Base-by-base conservation (phyloP, 37 sponge, comb jelly and placozoan genomes). In the Aplysina aerophoba region DNA sequence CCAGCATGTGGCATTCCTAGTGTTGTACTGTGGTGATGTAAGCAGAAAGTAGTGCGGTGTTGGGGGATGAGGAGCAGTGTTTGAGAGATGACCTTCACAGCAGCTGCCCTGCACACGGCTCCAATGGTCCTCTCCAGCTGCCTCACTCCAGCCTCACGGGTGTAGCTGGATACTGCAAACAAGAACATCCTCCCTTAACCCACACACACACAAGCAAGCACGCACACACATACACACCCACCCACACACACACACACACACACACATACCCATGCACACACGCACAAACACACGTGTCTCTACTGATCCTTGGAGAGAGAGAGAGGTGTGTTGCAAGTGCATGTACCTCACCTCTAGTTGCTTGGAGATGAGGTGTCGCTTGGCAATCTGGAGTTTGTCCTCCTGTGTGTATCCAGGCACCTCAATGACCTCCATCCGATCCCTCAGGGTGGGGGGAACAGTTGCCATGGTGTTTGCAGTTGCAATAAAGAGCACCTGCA, bases 121-220 rank as follows among this genome's bases (percentile, higher is more conserved):
- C 90, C 92, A 11, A 96, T 83, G 44, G 83, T 86, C 41, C 97
- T 85, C 78, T 96, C 97, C 58, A 96, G 83, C 50, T 67, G 62
- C 62, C 97, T 86, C 66, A 96, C 97, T 15, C 97, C 97, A 81
- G 97, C 94, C 77, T 96, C 97, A 24, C 92, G 37, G 3, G 97
- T 96, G 72, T 96, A 96, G 58, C 73, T 80, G 81, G 72, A 65
- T 28, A 81, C 94, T 94, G 78, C 14, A 88, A 56, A 22, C 11
- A 36, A n/a, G 22, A 34, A 5, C 19, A 80, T 15, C 41, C 77
- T 74, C 34, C 33, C 4, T 14, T 38, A 0, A 58, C 62, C 24
- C 80, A 27, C 38, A 75, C 62, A 31, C 59, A 22, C 22, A 34
- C 73, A 38, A 5, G 0, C 21, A 27, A 0, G n/a, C 58, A 3